phyloP scores from a whole-genome alignment of 1,140 invertebrate species.

The Vanessa atalanta region DNA sequence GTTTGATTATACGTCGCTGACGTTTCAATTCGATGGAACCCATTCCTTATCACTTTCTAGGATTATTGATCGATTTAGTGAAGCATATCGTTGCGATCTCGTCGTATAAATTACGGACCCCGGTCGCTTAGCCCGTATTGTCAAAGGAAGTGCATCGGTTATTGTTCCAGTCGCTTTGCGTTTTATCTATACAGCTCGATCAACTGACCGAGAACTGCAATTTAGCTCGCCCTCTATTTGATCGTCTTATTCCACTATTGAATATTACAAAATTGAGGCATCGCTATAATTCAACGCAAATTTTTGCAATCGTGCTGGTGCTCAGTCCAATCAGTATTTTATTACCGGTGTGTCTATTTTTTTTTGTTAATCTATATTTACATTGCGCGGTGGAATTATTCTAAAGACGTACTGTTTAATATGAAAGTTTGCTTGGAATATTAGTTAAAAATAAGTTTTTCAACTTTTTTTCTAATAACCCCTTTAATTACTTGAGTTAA shows the following conservation, averaged over 20 bases:
- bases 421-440: neutral
- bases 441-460: neutral
- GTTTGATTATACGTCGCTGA: conserved; percentile 58
- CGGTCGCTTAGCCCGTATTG: conserved; percentile 51
- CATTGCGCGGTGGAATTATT: neutral
- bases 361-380: conserved; percentile 20
- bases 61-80: conserved; percentile 66
- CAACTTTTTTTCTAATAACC: neutral
- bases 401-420: no score
- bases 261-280: conserved; percentile 58
- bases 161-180: conserved; percentile 65
- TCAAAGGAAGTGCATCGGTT: conserved; percentile 71
- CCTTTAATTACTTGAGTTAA: neutral
- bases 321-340: conserved; percentile 28
- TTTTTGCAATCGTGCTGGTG: conserved; percentile 34
- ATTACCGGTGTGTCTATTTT: conserved; percentile 20
- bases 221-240: conserved; percentile 61
- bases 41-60: conserved; percentile 58
- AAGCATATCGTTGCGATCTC: conserved; percentile 62
- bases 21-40: conserved; percentile 61
- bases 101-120: conserved; percentile 57
- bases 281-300: conserved; percentile 46
- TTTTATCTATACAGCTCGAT: conserved; percentile 58
- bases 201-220: conserved; percentile 50
- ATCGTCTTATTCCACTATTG: conserved; percentile 62